Evolutionary conservation across 1,140 invertebrate genomes (phyloP).

Genomic region (Conus betulinus): DNA sequence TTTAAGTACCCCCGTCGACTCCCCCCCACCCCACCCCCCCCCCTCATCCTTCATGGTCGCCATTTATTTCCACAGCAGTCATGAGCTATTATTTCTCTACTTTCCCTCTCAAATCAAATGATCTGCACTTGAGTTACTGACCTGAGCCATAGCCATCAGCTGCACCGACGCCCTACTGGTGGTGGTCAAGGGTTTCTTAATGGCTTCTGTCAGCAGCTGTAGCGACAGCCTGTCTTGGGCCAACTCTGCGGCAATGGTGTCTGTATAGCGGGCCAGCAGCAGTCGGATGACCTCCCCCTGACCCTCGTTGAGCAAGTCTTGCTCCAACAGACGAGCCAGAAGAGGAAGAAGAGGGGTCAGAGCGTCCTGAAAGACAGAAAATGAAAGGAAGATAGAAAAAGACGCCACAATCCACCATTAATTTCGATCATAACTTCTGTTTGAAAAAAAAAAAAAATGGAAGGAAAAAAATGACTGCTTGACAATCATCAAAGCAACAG

Average conservation of each 20-base stretch:
- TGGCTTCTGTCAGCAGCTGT: slow-evolving; percentile 14
- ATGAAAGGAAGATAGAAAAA: not conserved
- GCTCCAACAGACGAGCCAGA: slow-evolving; percentile 25
- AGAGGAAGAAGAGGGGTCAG: slow-evolving; percentile 18
- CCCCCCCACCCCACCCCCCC: too few species aligned
- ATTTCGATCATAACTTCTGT: too few species aligned
- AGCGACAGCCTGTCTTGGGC: slow-evolving; percentile 4
- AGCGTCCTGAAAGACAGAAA: slow-evolving; percentile 14
- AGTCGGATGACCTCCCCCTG: not conserved
- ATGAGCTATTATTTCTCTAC: too few species aligned
- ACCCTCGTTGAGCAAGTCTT: not conserved
- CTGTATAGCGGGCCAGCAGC: not conserved
- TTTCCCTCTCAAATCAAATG: too few species aligned
- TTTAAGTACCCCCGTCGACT: too few species aligned
- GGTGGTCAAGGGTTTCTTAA: not conserved
- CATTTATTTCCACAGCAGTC: too few species aligned
- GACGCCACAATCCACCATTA: not conserved
- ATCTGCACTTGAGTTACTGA: not conserved
- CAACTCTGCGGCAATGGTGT: slow-evolving; percentile 8
- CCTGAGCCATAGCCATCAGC: slow-evolving; percentile 26
- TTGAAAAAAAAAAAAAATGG: not conserved
- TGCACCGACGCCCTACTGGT: not conserved
- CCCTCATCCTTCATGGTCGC: too few species aligned
- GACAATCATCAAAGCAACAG: not conserved
- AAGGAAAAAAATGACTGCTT: not conserved